Evolutionary conservation across 1,140 invertebrate genomes (phyloP).

Genomic region (Drosophila sproati): DNA sequence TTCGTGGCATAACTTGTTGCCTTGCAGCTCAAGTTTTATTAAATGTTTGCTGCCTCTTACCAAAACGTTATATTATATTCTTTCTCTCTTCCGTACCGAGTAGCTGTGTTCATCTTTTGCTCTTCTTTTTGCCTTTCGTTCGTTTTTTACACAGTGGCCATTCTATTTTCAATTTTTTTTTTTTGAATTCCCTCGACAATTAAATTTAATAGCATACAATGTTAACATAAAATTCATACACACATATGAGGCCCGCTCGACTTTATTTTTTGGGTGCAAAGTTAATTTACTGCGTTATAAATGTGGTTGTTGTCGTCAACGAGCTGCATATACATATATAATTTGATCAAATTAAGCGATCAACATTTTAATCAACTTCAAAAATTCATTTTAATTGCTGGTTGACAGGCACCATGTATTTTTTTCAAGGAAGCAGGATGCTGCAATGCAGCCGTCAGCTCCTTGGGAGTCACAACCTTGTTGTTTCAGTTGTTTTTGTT

Average conservation of each 20-base stretch:
- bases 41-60: conserved; percentile 7
- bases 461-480: conserved; percentile 7
- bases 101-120: background rate
- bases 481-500: conserved; percentile 7
- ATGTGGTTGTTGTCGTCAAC: conserved; percentile 4
- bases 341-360: conserved; percentile 37
- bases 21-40: conserved; percentile 33
- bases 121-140: too few relatives aligned
- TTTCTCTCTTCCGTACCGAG: background rate
- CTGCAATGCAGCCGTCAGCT: background rate
- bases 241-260: background rate
- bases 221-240: conserved; percentile 17
- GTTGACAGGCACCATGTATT: background rate
- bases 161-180: conserved; percentile 16
- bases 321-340: conserved; percentile 4
- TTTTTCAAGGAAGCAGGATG: background rate
- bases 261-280: conserved; percentile 24
- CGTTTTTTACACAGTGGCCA: conserved; percentile 5
- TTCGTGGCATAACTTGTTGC: conserved; percentile 33
- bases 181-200: conserved; percentile 28
- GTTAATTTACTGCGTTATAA: conserved; percentile 24
- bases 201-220: conserved; percentile 63
- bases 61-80: background rate
- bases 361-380: conserved; percentile 35
- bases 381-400: conserved; percentile 35